Evolutionary conservation across 2,888 invertebrate genomes (phyloP), one percentile per base, ranked within the genome.

Genomic region (Drosophila leonis): DNA sequence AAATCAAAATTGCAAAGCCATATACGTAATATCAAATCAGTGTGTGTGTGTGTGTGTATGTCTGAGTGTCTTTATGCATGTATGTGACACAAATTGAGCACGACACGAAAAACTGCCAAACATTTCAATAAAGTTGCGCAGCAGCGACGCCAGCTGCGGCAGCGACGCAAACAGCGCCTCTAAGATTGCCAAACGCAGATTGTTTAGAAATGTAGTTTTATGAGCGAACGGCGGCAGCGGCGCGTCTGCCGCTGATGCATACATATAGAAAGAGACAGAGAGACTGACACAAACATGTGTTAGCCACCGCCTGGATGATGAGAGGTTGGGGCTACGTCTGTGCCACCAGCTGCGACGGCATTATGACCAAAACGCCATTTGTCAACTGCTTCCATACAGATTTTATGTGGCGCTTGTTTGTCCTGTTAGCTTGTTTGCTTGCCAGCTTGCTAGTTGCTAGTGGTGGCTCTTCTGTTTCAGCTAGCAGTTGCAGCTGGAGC

Each of bases 181-280:
- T 63, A 81, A 85, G 84, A 85, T 85, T 88, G 84, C 84, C 84
- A 85, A 86, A 83, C 88, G 84, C 88, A 85, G 84, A 85, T 88
- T 85, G 84, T 85, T 85, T 85, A 88, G 86, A 85, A 88, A 85
- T 85, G 83, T 88, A 83, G 84, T 83, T 88, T 83, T 85, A 88
- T 88, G 81, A 82, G 87, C 59, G 41, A 65, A 42, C 33, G 27
- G 52, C 52, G 35, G 60, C 46, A 46, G 63, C 71, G 65, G 49
- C 66, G 71, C 72, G 70, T 52, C 71, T 70, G 71, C 48, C 54
- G 27, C 51, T 72, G 74, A 72, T 65, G 71, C 71, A 57, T 46
- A 60, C n/a, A 39, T 1, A 54, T 15, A 29, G 33, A 35, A 6
- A 6, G 18, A 20, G 18, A 33, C 3, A 27, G 10, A 27, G 52